Base-by-base conservation (phyloP, 2,888 invertebrate species). In the Pterostichus madidus region DNA sequence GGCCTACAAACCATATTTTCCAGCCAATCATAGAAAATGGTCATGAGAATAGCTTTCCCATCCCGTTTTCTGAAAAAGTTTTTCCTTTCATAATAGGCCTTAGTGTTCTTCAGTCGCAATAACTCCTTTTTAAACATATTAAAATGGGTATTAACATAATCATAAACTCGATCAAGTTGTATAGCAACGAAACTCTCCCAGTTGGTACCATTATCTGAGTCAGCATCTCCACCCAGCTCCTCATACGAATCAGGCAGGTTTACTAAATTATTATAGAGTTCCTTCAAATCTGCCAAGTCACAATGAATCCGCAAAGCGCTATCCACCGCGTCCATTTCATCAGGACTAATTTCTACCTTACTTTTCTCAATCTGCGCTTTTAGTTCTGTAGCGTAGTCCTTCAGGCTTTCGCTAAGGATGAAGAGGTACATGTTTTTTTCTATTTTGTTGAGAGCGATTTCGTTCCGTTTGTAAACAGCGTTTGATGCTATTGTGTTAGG, bases 41-140 rank as follows among this genome's bases (percentile, higher is more conserved):
- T 49, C 75, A 75, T 75, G 0, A 75, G 15, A 5, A 75, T 32
- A 2, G 75, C 24, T 52, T 75, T 75, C 11, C 75, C 75, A 6
- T 75, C 75, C 13, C 32, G 75, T 13, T 52, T 75, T 13, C 75
- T 52, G 10, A 75, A 75, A 11, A 75, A 75, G n/a, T 75, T 75
- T n/a, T 75, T 75, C 5, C 75, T 11, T 52, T 75, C 75, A 24
- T 75, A 75, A n/a, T 75, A 75, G 1, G 49, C 75, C 31, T 75
- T 75, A 24, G 75, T 75, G 32, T 75, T 75, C 31, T 53, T 75
- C 3, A 75, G 31, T 0, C 75, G 49, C 32, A 75, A 13, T 53
- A 75, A 31, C 6, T 75, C 75, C 52, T 53, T 75, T 75, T 75
- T 75, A n/a, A 75, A 75, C 75, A 75, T 75, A 13, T 75, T 53